phyloP scores from a whole-genome alignment of 2,888 invertebrate genomes.

The Laspeyria flexula region DNA sequence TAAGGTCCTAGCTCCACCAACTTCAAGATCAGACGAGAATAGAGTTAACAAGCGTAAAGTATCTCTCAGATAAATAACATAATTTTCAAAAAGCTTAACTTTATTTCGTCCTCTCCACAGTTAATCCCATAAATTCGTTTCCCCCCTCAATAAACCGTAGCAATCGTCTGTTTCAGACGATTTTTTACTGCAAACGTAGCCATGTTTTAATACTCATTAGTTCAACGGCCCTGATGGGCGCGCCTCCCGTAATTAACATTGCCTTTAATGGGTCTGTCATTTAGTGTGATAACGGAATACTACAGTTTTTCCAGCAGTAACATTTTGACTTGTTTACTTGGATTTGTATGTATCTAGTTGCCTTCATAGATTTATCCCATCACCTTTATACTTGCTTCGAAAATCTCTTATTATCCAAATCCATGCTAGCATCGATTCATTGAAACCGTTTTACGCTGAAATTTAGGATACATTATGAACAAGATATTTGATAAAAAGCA shows the following conservation, averaged over 20 bases:
- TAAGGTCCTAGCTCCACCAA: too few relatives aligned
- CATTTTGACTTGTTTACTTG: not conserved
- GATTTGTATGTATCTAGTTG: not conserved
- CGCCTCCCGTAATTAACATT: constrained; percentile 39
- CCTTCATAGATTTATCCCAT: too few relatives aligned
- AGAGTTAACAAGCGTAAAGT: too few relatives aligned
- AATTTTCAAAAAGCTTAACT: not conserved
- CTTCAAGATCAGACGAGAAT: too few relatives aligned
- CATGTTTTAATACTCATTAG: constrained; percentile 51
- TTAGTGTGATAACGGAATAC: constrained; percentile 13
- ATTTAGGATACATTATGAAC: too few relatives aligned
- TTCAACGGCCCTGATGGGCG: constrained; percentile 46
- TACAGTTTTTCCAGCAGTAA: not conserved
- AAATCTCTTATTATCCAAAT: too few relatives aligned
- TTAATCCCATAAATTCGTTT: constrained; percentile 24
- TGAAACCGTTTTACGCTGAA: too few relatives aligned
- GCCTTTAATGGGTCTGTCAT: constrained; percentile 27
- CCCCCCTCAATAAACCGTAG: constrained; percentile 17
- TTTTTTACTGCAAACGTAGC: constrained; percentile 40
- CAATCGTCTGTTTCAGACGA: constrained; percentile 27
- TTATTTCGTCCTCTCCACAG: not conserved
- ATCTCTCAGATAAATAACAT: too few relatives aligned
- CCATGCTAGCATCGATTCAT: too few relatives aligned
- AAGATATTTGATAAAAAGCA: too few relatives aligned
- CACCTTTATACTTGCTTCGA: too few relatives aligned